Percentiles rank a stretch among this genome's conserved stretches.
Conservation (phyloP, 1,140 invertebrate species). For the Heliconius hermathena region DNA sequence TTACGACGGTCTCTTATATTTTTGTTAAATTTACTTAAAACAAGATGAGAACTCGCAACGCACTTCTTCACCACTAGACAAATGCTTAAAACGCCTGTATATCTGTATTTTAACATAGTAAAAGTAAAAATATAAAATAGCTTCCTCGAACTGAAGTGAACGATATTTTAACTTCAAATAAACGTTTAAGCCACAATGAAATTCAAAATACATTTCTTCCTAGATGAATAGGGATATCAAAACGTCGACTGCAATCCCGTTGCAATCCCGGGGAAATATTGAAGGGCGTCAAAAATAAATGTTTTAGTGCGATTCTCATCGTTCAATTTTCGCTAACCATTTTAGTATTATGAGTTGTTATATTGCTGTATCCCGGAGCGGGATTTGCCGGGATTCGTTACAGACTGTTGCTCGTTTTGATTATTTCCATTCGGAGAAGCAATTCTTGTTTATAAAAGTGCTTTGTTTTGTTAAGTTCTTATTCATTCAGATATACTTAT, state of each 20-base stretch:
- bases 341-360: slow-evolving; percentile 36
- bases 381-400: slow-evolving; percentile 13
- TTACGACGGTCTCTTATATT: not conserved
- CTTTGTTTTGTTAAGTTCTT: not conserved
- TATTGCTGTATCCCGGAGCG: slow-evolving; percentile 25
- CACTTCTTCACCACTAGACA: not conserved
- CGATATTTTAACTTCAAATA: slow-evolving; percentile 6
- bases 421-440: not conserved
- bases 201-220: slow-evolving; percentile 17
- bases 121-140: not conserved
- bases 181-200: slow-evolving; percentile 15
- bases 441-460: not conserved
- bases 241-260: slow-evolving; percentile 33
- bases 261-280: slow-evolving; percentile 39
- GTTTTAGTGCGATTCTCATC: slow-evolving; percentile 43
- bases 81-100: not conserved
- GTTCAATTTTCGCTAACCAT: slow-evolving; percentile 39
- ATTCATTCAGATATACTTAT: not conserved
- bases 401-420: slow-evolving; percentile 5
- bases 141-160: not conserved
- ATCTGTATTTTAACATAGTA: not conserved
- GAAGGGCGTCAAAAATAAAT: slow-evolving; percentile 39
- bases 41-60: not conserved
- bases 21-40: not conserved
- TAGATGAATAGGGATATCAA: slow-evolving; percentile 14